Evolutionary conservation across 1,140 invertebrate genomes (phyloP).

Genomic region (Gryllus bimaculatus): DNA sequence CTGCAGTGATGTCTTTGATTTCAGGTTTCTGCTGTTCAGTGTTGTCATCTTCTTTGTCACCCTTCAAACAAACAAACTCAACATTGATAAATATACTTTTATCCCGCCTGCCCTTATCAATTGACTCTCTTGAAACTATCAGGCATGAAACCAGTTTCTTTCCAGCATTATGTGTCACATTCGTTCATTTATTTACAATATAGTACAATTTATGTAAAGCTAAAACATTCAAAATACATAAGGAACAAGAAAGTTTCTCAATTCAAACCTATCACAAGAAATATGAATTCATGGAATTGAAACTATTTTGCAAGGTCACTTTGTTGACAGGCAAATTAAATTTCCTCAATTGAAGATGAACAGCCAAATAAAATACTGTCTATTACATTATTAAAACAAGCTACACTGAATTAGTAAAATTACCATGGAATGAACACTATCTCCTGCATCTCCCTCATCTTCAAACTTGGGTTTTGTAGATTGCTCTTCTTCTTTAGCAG

Average conservation of each 20-base stretch:
- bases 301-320: neutral
- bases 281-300: neutral
- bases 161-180: too few relatives aligned
- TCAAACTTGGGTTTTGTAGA: neutral
- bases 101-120: too few relatives aligned
- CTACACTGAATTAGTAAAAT: neutral
- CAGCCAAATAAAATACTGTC: too few relatives aligned
- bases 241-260: neutral
- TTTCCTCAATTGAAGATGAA: too few relatives aligned
- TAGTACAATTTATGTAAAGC: neutral
- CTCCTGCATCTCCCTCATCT: neutral
- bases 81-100: too few relatives aligned
- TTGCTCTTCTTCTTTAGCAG: constrained; percentile 1
- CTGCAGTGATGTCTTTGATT: constrained; percentile 20
- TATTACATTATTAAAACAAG: too few relatives aligned
- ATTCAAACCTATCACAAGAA: neutral
- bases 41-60: constrained; percentile 23
- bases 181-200: too few relatives aligned
- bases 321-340: neutral
- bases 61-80: neutral
- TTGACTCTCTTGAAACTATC: too few relatives aligned
- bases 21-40: constrained; percentile 23
- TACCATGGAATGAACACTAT: constrained; percentile 7
- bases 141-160: too few relatives aligned
- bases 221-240: neutral